Evolutionary conservation across 2,113 vertebrate genomes (phyloP).

Genomic region (Microcebus murinus): DNA sequence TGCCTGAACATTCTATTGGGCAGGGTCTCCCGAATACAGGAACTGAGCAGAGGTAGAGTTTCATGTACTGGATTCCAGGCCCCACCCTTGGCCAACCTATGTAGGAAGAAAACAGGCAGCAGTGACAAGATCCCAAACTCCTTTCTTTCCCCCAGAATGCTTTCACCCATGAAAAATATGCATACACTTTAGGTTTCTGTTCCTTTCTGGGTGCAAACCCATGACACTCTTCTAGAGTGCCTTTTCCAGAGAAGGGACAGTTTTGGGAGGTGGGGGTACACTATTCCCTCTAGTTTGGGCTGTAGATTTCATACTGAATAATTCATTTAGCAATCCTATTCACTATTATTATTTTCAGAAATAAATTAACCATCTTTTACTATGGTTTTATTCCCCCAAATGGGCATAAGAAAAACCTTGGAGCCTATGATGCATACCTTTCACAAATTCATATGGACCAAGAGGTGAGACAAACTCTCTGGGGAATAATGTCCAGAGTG

Average conservation of each 20-base stretch:
- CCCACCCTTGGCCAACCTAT: background rate
- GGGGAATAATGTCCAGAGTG: background rate
- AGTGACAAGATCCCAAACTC: background rate
- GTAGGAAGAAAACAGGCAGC: background rate
- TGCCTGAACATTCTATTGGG: background rate
- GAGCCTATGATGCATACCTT: background rate
- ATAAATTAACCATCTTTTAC: background rate
- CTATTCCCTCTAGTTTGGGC: background rate
- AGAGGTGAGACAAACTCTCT: background rate
- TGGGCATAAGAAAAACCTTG: background rate
- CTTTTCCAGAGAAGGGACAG: background rate
- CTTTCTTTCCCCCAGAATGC: background rate
- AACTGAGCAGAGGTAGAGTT: background rate
- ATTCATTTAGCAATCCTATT: background rate
- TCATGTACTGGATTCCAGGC: background rate
- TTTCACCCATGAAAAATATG: background rate
- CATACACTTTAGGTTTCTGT: background rate
- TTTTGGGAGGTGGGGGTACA: accelerated
- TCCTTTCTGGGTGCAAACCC: background rate
- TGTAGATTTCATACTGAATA: background rate
- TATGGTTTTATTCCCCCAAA: background rate
- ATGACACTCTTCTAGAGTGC: background rate
- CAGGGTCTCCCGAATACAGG: too few relatives aligned
- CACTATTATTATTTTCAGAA: background rate
- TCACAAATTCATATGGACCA: background rate